phyloP scores from a whole-genome alignment of 2,113 vertebrate species.

The Grammomys surdaster region DNA sequence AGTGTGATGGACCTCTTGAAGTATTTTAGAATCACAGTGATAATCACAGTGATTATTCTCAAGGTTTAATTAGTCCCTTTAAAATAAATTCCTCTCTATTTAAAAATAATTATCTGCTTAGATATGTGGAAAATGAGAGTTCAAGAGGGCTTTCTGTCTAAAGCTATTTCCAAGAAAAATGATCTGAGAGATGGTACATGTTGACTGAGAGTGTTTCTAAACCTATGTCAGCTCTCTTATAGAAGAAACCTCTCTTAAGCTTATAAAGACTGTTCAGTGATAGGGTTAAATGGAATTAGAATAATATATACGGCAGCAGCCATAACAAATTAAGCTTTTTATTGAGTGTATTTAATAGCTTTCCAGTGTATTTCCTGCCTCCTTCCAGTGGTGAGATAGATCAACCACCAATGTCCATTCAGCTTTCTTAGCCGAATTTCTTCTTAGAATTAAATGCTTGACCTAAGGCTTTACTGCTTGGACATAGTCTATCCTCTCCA shows the following conservation, averaged over 20 bases:
- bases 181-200: background rate
- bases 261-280: constrained; percentile 1
- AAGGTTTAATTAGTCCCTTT: constrained; percentile 73
- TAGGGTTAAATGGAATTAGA: constrained; percentile 49
- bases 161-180: constrained; percentile 60
- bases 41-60: constrained; percentile 73
- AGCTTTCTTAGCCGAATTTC: background rate
- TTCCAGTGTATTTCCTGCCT: background rate
- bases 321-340: constrained; percentile 43
- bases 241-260: constrained; percentile 8
- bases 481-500: background rate
- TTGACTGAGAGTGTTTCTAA: constrained; percentile 27
- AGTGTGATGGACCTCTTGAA: constrained; percentile 77
- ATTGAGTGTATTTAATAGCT: background rate
- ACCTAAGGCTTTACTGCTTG: background rate
- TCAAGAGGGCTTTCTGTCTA: constrained; percentile 50
- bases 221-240: background rate
- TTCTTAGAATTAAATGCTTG: background rate
- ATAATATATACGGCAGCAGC: background rate
- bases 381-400: background rate
- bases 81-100: constrained; percentile 69
- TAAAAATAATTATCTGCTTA: constrained; percentile 58
- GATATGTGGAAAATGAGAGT: constrained; percentile 58
- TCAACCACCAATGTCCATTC: background rate
- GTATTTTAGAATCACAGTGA: constrained; percentile 79